These are phyloP conservation scores for Sylvia borin DNA, from an alignment of 2,797 vertebrate genomes.

Conservation along the genomic window DNA sequence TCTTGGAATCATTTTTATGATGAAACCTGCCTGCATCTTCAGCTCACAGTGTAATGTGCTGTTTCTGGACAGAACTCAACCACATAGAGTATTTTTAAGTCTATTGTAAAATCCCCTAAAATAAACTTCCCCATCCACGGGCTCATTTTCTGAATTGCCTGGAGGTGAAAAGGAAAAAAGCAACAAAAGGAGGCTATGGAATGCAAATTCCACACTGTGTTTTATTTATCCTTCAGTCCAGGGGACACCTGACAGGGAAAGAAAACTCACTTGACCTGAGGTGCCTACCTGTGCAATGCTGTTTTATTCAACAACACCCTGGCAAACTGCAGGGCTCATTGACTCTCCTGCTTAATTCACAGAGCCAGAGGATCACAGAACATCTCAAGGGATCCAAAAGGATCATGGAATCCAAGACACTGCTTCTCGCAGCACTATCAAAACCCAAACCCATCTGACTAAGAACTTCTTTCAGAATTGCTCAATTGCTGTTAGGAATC, in stretches of 20 bases:
- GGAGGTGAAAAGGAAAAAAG: not conserved
- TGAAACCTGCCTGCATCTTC: not conserved
- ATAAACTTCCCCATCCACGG: not conserved
- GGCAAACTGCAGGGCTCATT: not conserved
- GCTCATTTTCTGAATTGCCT: not conserved
- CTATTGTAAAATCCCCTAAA: conserved; percentile 26
- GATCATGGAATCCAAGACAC: not conserved
- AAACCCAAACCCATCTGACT: not conserved
- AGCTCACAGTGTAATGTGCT: not conserved
- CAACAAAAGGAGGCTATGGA: not conserved
- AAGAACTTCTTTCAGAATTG: not conserved
- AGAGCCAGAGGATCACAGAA: not conserved
- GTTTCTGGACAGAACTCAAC: conserved; percentile 38
- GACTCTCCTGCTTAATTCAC: not conserved
- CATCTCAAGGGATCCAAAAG: not conserved
- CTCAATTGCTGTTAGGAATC: not conserved
- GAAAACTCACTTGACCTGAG: not conserved
- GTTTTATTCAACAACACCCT: not conserved
- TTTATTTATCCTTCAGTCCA: not conserved
- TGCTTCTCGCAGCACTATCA: not conserved
- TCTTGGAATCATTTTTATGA: not conserved
- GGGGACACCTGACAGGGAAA: not conserved
- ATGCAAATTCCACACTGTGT: not conserved
- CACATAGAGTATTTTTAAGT: conserved; percentile 29
- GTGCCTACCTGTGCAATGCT: not conserved